Evolutionary conservation across 2,797 vertebrate species (phyloP).

Genomic region (Phrynocephalus vlangalii): DNA sequence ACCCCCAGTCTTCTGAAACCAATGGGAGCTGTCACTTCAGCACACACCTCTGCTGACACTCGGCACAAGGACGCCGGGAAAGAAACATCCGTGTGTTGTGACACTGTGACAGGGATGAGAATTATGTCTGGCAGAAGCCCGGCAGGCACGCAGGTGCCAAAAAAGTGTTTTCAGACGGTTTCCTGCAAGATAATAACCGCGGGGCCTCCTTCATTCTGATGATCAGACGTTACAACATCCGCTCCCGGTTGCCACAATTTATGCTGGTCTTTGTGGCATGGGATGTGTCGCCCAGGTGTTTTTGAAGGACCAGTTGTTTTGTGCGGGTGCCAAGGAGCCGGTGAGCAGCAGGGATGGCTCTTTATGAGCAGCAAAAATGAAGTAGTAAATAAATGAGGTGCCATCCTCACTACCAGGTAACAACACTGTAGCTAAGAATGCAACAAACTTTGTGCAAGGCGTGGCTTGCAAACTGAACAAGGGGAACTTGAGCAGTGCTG

Average conservation of each 20-base stretch:
- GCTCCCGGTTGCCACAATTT: neutral
- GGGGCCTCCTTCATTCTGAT: neutral
- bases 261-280: neutral
- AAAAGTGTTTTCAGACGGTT: neutral
- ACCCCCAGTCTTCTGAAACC: neutral
- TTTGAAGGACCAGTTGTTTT: too few relatives aligned
- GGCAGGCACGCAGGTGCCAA: neutral
- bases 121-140: neutral
- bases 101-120: too few relatives aligned
- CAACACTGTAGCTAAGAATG: neutral
- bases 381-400: neutral
- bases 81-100: neutral
- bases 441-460: neutral
- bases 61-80: too few relatives aligned
- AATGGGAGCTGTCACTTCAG: neutral
- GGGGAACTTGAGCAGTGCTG: too few relatives aligned
- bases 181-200: neutral
- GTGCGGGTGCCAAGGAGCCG: neutral
- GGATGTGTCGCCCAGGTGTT: neutral
- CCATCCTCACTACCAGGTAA: neutral
- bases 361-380: neutral
- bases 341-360: neutral
- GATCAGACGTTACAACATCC: neutral
- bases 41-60: neutral
- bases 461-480: neutral